Evolutionary conservation across 2,113 vertebrate species (phyloP).

Genomic region (Takifugu flavidus): DNA sequence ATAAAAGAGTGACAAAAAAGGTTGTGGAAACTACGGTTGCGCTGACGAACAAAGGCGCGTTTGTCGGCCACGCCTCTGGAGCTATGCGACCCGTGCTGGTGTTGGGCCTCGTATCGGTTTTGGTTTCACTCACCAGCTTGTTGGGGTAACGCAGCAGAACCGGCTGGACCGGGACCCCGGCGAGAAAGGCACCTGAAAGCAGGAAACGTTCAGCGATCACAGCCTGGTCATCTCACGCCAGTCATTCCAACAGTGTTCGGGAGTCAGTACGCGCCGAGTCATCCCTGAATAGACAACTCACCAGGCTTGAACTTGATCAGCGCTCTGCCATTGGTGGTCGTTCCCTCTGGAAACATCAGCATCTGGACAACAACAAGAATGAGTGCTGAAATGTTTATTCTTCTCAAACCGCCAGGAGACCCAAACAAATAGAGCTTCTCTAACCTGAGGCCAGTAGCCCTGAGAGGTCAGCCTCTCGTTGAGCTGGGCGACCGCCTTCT

Average conservation of each 20-base stretch:
- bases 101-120: neutral
- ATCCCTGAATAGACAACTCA: conserved; percentile 42
- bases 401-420: neutral
- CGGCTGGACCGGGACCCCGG: conserved; percentile 86
- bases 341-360: conserved; percentile 88
- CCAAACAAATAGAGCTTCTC: neutral
- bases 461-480: conserved; percentile 78
- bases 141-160: conserved; percentile 85
- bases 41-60: too few species aligned
- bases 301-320: conserved; percentile 89
- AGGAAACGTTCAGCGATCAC: neutral
- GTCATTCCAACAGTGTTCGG: conserved; percentile 3
- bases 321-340: conserved; percentile 82
- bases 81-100: too few species aligned
- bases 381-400: neutral
- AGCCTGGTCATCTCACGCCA: conserved; percentile 14
- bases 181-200: conserved; percentile 82
- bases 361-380: conserved; percentile 65
- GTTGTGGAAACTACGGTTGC: too few species aligned
- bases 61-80: too few species aligned
- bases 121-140: conserved; percentile 75
- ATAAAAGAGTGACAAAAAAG: too few species aligned
- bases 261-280: too few species aligned
- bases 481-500: conserved; percentile 78
- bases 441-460: conserved; percentile 88